Percentiles rank a stretch among this genome's conserved stretches.
Evolutionary conservation across 2,888 invertebrate genomes (phyloP).

Genomic region (Drosophila limbata): DNA sequence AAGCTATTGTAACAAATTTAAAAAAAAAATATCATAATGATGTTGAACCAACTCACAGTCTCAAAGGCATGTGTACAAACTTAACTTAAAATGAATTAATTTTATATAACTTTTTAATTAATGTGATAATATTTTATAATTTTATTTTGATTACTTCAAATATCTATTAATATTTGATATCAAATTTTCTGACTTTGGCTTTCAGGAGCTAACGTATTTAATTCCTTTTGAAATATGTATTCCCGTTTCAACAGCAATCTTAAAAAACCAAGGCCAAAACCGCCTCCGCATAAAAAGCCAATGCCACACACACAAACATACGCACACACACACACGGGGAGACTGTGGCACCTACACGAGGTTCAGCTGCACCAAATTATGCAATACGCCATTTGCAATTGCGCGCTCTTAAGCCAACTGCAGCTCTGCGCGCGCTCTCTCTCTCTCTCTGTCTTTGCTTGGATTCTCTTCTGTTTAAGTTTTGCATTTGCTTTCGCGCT

Average conservation of each 20-base stretch:
- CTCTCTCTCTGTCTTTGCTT: constrained; percentile 17
- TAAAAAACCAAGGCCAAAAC: constrained; percentile 71
- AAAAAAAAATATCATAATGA: too few relatives aligned
- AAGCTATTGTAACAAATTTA: too few relatives aligned
- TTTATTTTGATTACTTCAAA: too few relatives aligned
- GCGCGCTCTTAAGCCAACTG: constrained; percentile 45
- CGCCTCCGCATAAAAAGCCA: constrained; percentile 51
- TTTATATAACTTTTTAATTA: too few relatives aligned
- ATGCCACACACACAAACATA: constrained; percentile 50
- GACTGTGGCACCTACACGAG: constrained; percentile 36
- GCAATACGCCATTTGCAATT: constrained; percentile 60
- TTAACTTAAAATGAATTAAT: too few relatives aligned
- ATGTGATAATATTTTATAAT: too few relatives aligned
- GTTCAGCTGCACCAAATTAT: constrained; percentile 69
- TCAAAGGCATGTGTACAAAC: too few relatives aligned
- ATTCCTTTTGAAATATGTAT: constrained; percentile 25
- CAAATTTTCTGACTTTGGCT: too few relatives aligned
- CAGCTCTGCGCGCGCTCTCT: constrained; percentile 3
- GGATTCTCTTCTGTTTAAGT: constrained; percentile 9
- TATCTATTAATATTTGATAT: neutral
- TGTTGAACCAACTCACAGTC: too few relatives aligned
- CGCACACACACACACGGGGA: constrained; percentile 22
- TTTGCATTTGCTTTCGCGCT: constrained; percentile 35
- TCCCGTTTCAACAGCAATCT: constrained; percentile 13
- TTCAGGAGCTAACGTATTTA: neutral